Evolutionary conservation across 1,140 invertebrate genomes (phyloP).

Genomic region (Mylabris phalerata): DNA sequence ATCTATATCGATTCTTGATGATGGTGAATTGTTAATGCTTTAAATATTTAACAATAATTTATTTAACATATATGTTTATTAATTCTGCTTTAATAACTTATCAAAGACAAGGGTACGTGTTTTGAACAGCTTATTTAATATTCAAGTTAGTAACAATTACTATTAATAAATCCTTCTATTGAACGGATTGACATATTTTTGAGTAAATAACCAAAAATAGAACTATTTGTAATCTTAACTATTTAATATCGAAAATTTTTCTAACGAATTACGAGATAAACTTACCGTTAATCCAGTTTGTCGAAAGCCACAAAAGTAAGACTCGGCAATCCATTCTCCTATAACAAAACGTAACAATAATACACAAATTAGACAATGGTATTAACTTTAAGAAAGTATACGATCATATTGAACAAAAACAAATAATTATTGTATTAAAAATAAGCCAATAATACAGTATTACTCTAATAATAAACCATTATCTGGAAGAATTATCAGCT

Average conservation of each 20-base stretch:
- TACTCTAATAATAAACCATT: too few species aligned
- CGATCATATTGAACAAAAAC: not conserved
- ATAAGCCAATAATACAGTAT: too few species aligned
- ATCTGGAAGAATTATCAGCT: too few species aligned
- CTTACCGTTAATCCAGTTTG: slow-evolving; percentile 13
- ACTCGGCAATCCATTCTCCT: slow-evolving; percentile 15
- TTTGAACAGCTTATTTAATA: not conserved
- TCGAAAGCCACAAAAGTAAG: slow-evolving; percentile 12
- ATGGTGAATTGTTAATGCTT: not conserved
- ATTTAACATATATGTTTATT: not conserved
- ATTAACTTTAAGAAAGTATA: not conserved
- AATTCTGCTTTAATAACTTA: not conserved
- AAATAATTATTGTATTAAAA: not conserved
- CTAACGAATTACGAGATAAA: not conserved
- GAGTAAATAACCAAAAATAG: too few species aligned
- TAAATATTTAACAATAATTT: slow-evolving; percentile 2
- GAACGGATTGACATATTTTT: too few species aligned
- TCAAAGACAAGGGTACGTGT: not conserved
- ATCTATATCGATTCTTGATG: too few species aligned
- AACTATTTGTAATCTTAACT: not conserved
- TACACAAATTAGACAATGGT: not conserved
- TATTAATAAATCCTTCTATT: not conserved
- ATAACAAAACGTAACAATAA: not conserved
- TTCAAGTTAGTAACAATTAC: not conserved
- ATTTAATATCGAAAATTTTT: not conserved